Evolutionary conservation across 2,888 invertebrate genomes (phyloP).

Genomic region (Electrophaes corylata): DNA sequence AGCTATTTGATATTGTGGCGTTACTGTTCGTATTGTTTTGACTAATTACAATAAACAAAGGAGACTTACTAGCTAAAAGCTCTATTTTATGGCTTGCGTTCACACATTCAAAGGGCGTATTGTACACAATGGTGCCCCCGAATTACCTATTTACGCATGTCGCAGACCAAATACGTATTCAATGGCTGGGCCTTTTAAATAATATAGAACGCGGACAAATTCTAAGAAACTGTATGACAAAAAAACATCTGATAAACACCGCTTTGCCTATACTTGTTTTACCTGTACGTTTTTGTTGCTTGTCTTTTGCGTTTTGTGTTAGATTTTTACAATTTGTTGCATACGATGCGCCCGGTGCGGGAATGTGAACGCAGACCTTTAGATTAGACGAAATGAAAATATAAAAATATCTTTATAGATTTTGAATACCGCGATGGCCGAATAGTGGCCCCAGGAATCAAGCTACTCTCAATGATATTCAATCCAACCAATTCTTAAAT

Average conservation of each 20-base stretch:
- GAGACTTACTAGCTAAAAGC: slow-evolving; percentile 40
- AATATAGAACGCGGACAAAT: too few relatives aligned
- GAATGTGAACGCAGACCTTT: slow-evolving; percentile 7
- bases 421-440: slow-evolving; percentile 13
- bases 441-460: slow-evolving; percentile 16
- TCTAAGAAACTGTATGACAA: too few relatives aligned
- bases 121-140: too few relatives aligned
- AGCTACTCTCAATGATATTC: slow-evolving; percentile 18
- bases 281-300: too few relatives aligned
- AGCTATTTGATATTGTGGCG: slow-evolving; percentile 14
- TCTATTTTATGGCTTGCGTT: slow-evolving; percentile 21
- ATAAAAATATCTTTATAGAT: slow-evolving; percentile 32
- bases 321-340: neutral
- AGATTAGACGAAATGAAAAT: slow-evolving; percentile 22
- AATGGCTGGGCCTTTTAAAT: too few relatives aligned
- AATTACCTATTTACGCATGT: neutral
- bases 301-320: too few relatives aligned
- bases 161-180: too few relatives aligned
- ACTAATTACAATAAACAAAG: slow-evolving; percentile 36
- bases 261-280: too few relatives aligned
- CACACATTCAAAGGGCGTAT: neutral
- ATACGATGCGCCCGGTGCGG: neutral
- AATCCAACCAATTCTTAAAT: slow-evolving; percentile 22
- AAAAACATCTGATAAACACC: too few relatives aligned
- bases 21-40: slow-evolving; percentile 12